Evolutionary conservation across 2,888 invertebrate species (phyloP).

Genomic region (Cremastinae sp.): DNA sequence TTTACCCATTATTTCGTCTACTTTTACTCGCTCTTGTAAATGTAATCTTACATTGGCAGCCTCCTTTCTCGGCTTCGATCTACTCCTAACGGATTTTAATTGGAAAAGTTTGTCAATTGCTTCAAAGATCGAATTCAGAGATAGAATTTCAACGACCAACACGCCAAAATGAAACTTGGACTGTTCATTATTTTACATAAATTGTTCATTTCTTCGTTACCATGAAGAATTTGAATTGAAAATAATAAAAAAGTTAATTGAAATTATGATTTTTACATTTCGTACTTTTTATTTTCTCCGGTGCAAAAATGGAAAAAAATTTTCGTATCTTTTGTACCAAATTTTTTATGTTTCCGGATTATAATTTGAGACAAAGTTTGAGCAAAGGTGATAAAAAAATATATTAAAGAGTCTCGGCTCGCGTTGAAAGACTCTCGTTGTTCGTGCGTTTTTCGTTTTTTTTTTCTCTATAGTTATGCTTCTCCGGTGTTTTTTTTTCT

Average conservation of each 20-base stretch:
- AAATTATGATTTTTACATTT: no score
- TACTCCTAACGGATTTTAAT: conserved; percentile 37
- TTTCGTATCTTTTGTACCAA: no score
- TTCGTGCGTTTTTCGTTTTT: conserved; percentile 48
- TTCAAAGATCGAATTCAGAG: background rate
- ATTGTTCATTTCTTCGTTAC: background rate
- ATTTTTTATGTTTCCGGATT: background rate
- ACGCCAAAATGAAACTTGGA: conserved; percentile 7
- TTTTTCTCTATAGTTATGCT: conserved; percentile 51
- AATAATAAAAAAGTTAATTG: no score
- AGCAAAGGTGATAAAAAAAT: background rate
- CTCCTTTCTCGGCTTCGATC: conserved; percentile 23
- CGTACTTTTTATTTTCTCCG: no score
- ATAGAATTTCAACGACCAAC: background rate
- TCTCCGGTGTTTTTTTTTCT: background rate
- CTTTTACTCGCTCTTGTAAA: conserved; percentile 1
- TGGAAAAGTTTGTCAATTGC: conserved; percentile 41
- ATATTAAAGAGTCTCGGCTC: background rate
- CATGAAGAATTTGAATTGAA: background rate
- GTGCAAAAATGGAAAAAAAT: no score
- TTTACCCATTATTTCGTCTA: conserved; percentile 20
- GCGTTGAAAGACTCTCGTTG: no score
- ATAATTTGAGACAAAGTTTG: background rate
- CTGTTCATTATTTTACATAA: conserved; percentile 6
- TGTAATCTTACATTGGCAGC: background rate